Evolutionary conservation across 2,113 vertebrate genomes (phyloP), one percentile per base, ranked within the genome.

Genomic region (Gopherus flavomarginatus): DNA sequence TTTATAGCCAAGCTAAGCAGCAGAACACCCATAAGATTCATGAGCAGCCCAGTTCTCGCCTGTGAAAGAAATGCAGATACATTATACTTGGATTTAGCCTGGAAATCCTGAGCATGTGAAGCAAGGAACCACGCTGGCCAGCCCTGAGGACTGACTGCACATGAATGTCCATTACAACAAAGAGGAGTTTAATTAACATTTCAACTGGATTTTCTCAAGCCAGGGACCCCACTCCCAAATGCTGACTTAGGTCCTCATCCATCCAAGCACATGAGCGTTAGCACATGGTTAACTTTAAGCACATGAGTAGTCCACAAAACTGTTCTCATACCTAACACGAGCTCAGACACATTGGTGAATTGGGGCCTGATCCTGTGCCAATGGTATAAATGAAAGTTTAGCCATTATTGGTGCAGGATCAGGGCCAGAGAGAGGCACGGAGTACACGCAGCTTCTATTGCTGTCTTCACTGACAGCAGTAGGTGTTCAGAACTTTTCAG

Each of bases 21-120:
- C 56, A 99, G 92, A 92, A 99, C 96, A 0, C 99, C 99, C 98
- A 99, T 98, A 94, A 99, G 97, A 96, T 99, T 99, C 99, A 99
- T 99, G 96, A 99, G 97, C 62, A 99, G 56, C 79, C 99, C 99
- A 0, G 99, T 99, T 96, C 98, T 99, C 65, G 99, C 99, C 99
- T 99, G 96, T 88, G 98, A 80, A 96, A 98, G 95, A 93, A 93
- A 97, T 85, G 93, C 93, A 96, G 86, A 93, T 62, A 91, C 77
- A 96, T 78, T 78, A 84, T 82, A 75, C 65, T 89, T 96, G 93
- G 95, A 89, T 94, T 96, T 75, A 96, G 89, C 49, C 62, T 86
- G 86, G 83, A 96, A 83, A 89, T 59, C 87, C 38, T 94, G 94
- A 94, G 85, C 81, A 91, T 81, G 81, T 79, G 95, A 94, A 94